Evolutionary conservation across 2,888 invertebrate species (phyloP), one percentile per base, ranked within the genome.

Genomic region (Synergus umbraculus): DNA sequence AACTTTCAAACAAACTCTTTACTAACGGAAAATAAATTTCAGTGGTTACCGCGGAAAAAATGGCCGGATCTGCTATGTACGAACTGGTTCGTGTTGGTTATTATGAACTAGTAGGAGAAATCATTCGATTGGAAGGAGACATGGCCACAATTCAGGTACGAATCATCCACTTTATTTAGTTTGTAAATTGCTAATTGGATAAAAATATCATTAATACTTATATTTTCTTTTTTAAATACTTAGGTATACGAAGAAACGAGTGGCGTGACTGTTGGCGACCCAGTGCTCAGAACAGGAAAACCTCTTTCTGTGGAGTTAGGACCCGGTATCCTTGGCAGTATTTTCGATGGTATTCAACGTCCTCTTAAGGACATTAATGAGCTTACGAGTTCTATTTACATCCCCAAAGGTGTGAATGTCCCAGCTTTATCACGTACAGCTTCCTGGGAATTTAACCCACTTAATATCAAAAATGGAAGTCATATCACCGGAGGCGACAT

Each of bases 51-150:
- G 99, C 99, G 85, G 98, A 99, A 93, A 97, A 97, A 92, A 99
- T 99, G 99, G 96, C 98, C 82, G 99, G 99, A 83, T 97, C 99
- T 44, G 99, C 99, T 95, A 99, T 99, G 99, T 99, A 99, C 96
- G 99, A 99, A 94, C 93, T 99, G 94, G 99, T 99, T 84, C 96
- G 99, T 88, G 99, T 99, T 64, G 99, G 99, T 1, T 99, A 99
- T 93, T 95, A 96, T 88, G 99, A 99, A 93, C 94, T 99, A 90
- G 99, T 99, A 18, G 99, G 99, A 85, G 99, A 99, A 94, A 99
- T 99, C 93, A 99, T 99, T 93, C 96, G 99, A 93, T 95, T 99
- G 84, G 99, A 99, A 93, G 99, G 99, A 81, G 99, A 99, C 93
- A 97, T 98, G 97, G 99, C 99, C 83, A 99, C 99, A 87, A 99